Percentiles rank a stretch among this genome's conserved stretches.
phyloP scores from a whole-genome alignment of 2,113 vertebrate species.

The Larimichthys crocea region DNA sequence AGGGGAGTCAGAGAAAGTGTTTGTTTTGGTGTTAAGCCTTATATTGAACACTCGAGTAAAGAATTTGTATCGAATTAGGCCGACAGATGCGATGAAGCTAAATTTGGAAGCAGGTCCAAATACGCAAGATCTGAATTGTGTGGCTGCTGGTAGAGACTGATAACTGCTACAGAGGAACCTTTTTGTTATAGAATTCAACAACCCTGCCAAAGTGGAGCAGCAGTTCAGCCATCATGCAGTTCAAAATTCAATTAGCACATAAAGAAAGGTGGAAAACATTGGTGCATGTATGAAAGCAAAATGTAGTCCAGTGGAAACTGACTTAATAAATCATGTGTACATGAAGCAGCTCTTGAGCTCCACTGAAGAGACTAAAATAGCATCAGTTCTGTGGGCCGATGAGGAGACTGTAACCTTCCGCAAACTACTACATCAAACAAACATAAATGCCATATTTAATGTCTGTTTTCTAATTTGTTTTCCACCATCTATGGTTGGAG shows the following conservation, averaged over 20 bases:
- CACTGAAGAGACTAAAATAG: too few species aligned
- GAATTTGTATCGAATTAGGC: background rate
- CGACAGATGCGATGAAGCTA: constrained; percentile 4
- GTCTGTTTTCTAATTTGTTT: background rate
- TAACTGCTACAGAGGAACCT: background rate
- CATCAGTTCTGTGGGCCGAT: background rate
- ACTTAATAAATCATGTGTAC: background rate
- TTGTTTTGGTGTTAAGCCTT: constrained; percentile 22
- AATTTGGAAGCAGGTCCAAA: constrained; percentile 6
- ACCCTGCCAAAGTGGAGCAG: background rate
- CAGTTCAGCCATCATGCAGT: background rate
- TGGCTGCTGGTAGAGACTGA: background rate
- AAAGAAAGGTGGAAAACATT: background rate
- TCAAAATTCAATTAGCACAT: background rate
- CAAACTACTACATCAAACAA: background rate
- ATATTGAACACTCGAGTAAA: background rate
- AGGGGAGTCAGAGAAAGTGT: background rate
- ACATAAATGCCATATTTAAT: background rate
- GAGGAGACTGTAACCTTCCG: background rate
- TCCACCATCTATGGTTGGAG: background rate
- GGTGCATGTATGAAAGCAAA: too few species aligned
- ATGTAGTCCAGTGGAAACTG: too few species aligned
- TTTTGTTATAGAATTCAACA: background rate
- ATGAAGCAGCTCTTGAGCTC: background rate
- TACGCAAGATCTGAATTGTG: background rate